phyloP scores from a whole-genome alignment of 2,888 invertebrate species.

The Linyphia triangularis region DNA sequence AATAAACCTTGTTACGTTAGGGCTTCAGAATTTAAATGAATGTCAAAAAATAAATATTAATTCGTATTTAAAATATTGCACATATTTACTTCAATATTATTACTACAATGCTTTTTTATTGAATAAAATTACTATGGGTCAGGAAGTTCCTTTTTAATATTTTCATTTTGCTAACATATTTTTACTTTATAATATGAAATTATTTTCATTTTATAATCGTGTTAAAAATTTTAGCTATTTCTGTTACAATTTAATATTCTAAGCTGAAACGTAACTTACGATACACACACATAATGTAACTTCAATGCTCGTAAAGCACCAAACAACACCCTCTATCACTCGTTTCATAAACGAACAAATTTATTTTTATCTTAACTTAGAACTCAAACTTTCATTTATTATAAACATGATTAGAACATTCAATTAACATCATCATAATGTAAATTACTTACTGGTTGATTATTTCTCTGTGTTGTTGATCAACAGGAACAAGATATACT shows the following conservation, averaged over 20 bases:
- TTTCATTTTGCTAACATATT: no score
- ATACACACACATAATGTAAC: neutral
- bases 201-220: no score
- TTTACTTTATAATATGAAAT: no score
- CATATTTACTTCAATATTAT: no score
- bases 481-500: constrained; percentile 58
- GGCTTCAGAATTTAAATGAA: no score
- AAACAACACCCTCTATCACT: neutral
- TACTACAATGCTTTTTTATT: no score
- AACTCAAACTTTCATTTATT: neutral
- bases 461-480: constrained; percentile 44
- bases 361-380: neutral
- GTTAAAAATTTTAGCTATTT: no score
- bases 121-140: no score
- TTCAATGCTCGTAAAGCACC: neutral
- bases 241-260: neutral
- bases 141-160: no score
- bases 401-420: neutral
- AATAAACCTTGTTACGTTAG: no score
- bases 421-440: neutral
- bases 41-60: no score
- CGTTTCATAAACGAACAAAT: neutral
- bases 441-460: constrained; percentile 60
- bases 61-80: no score
- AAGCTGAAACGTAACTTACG: neutral